Base-by-base conservation (phyloP, 1,140 invertebrate species). In the Drosophila ficusphila region DNA sequence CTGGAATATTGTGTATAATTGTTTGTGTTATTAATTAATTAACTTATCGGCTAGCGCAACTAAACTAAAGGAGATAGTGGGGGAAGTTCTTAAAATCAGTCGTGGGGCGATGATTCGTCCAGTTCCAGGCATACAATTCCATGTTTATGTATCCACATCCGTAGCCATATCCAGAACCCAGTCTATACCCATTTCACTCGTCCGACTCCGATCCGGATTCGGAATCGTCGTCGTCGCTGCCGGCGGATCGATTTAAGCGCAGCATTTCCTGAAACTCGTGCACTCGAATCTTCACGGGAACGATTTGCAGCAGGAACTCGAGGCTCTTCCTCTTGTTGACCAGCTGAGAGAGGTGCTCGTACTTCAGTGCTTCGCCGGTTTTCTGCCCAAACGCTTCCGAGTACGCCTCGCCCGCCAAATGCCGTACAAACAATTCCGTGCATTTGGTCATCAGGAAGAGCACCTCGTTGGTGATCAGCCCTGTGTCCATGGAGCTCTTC, bases 401-500 rank as follows among this genome's bases (percentile, higher is more conserved):
- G 12, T 78, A 78, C 1, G 90, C 77, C 27, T 90, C 71, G 2
- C 86, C 74, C 9, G 88, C 77, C 57, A 91, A 70, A 51, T 91
- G 72, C 62, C 90, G 81, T 1, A 91, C 75, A 31, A 91, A 91
- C 34, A 89, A 51, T 53, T 91, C 90, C 2, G 89, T 82, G 31
- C 82, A 81, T 29, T 86, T 90, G 39, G 89, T 89, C 61, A 91
- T 85, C 4, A 91, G 57, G 16, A 89, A 86, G 6, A 91, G 75
- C 4, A 90, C 90, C 42, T 91, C 90, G 49, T 88, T 90, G 9
- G 75, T 76, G 12, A 91, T 90, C 27, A 85, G 56, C 0, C 89
- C 90, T 0, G 90, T 91, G 57, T 91, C 90, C 79, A 88, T 51
- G 0, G 90, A 90, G 52, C 89, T 90, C 48, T 91, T 91, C 82